Evolutionary conservation across 2,113 vertebrate genomes (phyloP).

Genomic region (Nipponia nippon): DNA sequence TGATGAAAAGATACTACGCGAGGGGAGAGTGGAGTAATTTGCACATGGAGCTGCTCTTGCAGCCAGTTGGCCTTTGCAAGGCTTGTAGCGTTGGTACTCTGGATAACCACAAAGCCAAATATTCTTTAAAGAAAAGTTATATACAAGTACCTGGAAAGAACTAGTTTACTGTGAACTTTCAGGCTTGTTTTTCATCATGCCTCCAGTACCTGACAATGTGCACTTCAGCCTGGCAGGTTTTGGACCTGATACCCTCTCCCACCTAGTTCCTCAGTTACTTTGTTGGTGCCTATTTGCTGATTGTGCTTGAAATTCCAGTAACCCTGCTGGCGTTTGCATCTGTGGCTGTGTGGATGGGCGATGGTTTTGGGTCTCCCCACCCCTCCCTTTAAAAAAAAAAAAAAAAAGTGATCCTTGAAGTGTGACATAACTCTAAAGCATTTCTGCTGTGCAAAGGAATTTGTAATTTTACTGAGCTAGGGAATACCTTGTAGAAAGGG

Average conservation of each 20-base stretch:
- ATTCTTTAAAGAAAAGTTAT: neutral
- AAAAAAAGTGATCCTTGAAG: neutral
- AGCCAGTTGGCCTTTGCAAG: neutral
- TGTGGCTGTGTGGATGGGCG: neutral
- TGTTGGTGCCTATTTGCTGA: neutral
- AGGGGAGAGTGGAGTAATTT: neutral
- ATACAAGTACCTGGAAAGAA: neutral
- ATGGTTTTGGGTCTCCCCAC: neutral
- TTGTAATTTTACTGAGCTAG: conserved; percentile 29
- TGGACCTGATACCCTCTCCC: neutral
- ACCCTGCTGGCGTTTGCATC: neutral
- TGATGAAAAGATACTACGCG: neutral
- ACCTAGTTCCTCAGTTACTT: neutral
- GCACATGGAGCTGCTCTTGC: neutral
- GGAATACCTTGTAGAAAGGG: neutral
- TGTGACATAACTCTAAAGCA: conserved; percentile 7
- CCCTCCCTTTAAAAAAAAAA: neutral
- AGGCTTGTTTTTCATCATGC: neutral
- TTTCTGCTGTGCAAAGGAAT: conserved; percentile 14
- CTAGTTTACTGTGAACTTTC: neutral
- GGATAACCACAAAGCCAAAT: neutral
- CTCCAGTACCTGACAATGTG: neutral
- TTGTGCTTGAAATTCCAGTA: neutral
- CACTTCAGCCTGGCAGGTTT: neutral
- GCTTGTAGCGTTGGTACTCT: neutral